These are phyloP conservation scores for Calliphora vicina DNA, from an alignment of 1,140 invertebrate species.

Conservation along the genomic window DNA sequence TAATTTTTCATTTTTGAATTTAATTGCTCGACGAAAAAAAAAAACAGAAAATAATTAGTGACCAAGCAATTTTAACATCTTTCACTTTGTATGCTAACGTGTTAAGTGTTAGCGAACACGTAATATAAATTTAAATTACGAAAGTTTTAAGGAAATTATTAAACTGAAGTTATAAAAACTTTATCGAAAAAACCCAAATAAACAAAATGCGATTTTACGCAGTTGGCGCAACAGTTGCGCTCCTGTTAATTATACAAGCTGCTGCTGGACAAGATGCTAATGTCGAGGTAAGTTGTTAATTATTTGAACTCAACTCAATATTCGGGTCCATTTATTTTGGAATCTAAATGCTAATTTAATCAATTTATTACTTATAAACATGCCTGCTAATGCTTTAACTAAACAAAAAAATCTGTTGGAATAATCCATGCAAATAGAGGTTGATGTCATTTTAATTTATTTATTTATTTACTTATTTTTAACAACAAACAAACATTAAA, in stretches of 20 bases:
- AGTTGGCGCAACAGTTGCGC: not conserved
- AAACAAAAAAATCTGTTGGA: not conserved
- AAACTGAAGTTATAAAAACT: not conserved
- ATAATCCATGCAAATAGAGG: not conserved
- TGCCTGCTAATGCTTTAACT: conserved; percentile 15
- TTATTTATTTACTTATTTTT: no score
- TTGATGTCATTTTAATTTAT: conserved; percentile 9
- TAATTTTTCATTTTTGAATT: not conserved
- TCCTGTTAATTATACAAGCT: not conserved
- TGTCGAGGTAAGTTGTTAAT: not conserved
- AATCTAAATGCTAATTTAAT: not conserved
- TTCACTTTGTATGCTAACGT: not conserved
- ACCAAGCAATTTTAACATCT: not conserved
- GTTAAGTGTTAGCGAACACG: not conserved
- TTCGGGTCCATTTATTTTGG: not conserved
- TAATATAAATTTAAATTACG: not conserved
- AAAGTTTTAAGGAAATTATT: not conserved
- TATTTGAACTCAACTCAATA: not conserved
- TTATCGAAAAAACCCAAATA: not conserved
- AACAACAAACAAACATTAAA: not conserved
- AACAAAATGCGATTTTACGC: not conserved
- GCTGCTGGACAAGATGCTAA: not conserved
- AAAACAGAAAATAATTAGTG: not conserved
- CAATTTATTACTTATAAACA: not conserved
- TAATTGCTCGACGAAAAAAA: not conserved